Evolutionary conservation across 2,888 invertebrate species (phyloP).

Genomic region (Nycteola revayana): DNA sequence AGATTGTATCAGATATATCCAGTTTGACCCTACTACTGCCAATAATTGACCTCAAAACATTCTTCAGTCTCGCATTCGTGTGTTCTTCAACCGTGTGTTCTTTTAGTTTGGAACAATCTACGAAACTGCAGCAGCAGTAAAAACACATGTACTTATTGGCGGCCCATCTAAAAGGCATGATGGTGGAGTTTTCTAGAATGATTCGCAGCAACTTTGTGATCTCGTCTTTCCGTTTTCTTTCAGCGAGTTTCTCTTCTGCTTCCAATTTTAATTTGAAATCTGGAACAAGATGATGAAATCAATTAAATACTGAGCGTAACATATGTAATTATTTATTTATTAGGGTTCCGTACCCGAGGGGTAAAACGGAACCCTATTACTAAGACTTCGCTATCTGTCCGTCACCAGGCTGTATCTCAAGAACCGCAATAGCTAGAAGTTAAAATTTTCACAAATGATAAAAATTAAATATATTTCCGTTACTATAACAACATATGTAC

Average conservation of each 20-base stretch:
- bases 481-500: no score
- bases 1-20: constrained; percentile 42
- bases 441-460: no score
- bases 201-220: constrained; percentile 32
- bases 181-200: constrained; percentile 44
- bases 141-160: constrained; percentile 49
- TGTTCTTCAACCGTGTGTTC: constrained; percentile 44
- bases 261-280: constrained; percentile 10
- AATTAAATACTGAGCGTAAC: no score
- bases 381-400: no score
- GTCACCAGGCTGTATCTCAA: no score
- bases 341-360: no score
- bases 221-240: constrained; percentile 35
- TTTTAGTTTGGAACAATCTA: constrained; percentile 35
- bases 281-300: constrained; percentile 37
- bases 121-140: constrained; percentile 44
- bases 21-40: constrained; percentile 42
- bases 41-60: constrained; percentile 32
- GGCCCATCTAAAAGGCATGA: constrained; percentile 49
- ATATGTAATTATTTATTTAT: no score
- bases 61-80: constrained; percentile 35
- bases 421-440: no score
- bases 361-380: no score
- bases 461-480: no score
- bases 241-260: constrained; percentile 13